A percentile compares a stretch with the other conserved stretches of the same genome.
Conservation (phyloP, 2,113 vertebrate genomes). For the Excalfactoria chinensis region DNA sequence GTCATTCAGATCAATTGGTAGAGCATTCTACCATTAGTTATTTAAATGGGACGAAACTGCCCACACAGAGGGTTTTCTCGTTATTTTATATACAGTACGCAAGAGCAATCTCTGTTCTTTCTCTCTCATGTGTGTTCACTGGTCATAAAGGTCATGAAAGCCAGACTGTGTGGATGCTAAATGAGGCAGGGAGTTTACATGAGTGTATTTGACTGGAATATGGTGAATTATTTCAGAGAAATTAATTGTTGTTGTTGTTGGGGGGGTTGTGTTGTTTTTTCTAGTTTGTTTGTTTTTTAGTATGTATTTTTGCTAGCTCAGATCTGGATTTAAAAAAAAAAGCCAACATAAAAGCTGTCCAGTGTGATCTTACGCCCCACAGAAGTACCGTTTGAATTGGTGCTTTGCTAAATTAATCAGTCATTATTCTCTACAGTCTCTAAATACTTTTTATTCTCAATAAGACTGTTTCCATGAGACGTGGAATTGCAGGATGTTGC, state of each 20-base stretch:
- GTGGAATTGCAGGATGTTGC: background rate
- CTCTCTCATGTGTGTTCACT: background rate
- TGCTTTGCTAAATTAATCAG: background rate
- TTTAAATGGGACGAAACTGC: background rate
- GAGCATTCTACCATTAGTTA: background rate
- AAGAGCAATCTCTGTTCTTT: slow-evolving; percentile 9
- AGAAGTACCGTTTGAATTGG: background rate
- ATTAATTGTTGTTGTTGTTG: background rate
- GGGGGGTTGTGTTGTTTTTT: background rate
- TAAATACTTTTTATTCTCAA: background rate
- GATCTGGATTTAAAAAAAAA: background rate
- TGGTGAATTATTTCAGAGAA: background rate
- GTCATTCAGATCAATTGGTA: background rate
- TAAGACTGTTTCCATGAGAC: background rate
- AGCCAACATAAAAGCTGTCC: background rate
- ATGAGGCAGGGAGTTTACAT: slow-evolving; percentile 1
- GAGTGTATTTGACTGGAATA: slow-evolving; percentile 34
- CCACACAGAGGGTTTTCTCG: background rate
- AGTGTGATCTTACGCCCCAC: background rate
- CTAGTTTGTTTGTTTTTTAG: no score
- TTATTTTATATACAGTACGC: background rate
- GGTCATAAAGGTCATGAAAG: slow-evolving; percentile 55
- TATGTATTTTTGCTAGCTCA: background rate
- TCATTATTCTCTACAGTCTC: background rate
- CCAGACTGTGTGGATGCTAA: background rate